phyloP scores from a whole-genome alignment of 2,113 vertebrate species.

The Athene cunicularia region DNA sequence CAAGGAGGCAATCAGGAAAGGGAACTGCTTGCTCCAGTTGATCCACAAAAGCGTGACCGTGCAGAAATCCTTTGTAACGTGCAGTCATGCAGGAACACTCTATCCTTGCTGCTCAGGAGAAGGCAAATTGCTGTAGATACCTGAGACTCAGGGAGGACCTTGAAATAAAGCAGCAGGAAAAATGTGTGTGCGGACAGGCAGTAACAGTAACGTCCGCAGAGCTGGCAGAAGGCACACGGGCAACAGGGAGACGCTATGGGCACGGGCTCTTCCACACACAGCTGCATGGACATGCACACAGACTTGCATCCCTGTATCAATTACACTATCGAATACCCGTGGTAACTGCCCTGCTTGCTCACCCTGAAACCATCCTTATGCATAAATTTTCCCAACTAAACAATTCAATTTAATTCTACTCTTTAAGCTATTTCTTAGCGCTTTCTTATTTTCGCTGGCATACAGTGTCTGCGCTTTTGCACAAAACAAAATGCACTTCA shows the following conservation, averaged over 20 bases:
- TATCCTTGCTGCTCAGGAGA: background rate
- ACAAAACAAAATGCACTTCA: background rate
- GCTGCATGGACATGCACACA: accelerated
- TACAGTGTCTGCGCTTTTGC: background rate
- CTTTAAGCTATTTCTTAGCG: background rate
- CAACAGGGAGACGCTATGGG: background rate
- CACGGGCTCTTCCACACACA: background rate
- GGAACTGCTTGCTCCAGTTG: background rate
- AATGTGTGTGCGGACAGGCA: background rate
- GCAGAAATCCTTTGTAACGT: background rate
- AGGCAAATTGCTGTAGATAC: background rate
- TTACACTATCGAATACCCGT: accelerated
- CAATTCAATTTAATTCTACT: background rate
- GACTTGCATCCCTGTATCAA: background rate
- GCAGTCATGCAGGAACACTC: background rate
- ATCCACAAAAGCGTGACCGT: accelerated
- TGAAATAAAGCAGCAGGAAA: background rate
- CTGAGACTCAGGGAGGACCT: background rate
- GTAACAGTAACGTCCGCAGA: background rate
- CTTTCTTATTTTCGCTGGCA: background rate
- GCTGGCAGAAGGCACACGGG: background rate
- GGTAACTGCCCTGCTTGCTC: background rate
- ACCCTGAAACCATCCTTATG: background rate
- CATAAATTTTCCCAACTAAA: background rate
- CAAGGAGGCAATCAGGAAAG: background rate